A percentile compares a stretch with the other conserved stretches of the same genome.
phyloP scores from a whole-genome alignment of 2,888 invertebrate genomes.

The Tortricodes alternella region DNA sequence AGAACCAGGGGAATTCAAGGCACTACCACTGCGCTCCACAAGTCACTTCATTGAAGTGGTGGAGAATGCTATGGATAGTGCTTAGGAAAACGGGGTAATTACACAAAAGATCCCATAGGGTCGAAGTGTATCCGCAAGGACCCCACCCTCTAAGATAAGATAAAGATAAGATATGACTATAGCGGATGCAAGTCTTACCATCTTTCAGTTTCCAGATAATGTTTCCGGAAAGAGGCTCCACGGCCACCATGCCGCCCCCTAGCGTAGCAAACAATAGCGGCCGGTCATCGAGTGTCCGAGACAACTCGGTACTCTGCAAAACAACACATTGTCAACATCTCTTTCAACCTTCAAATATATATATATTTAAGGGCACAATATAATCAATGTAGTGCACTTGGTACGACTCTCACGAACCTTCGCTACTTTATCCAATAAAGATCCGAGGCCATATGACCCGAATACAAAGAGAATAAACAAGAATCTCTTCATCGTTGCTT shows the following conservation, averaged over 20 bases:
- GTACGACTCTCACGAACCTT: conserved; percentile 57
- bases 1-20: too few relatives aligned
- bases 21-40: too few relatives aligned
- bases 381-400: conserved; percentile 48
- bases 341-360: too few relatives aligned
- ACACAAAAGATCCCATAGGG: too few relatives aligned
- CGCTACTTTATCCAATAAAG: conserved; percentile 59
- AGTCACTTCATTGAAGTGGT: too few relatives aligned
- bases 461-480: conserved; percentile 58
- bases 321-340: conserved; percentile 37
- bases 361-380: conserved; percentile 16
- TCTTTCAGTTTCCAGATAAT: conserved; percentile 96
- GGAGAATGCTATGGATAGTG: too few relatives aligned
- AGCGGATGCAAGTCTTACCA: conserved; percentile 87
- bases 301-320: conserved; percentile 84
- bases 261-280: conserved; percentile 95
- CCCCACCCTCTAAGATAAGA: too few relatives aligned
- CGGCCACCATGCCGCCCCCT: conserved; percentile 95
- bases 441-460: conserved; percentile 57
- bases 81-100: too few relatives aligned
- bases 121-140: too few relatives aligned
- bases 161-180: too few relatives aligned
- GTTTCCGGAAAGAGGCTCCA: conserved; percentile 92
- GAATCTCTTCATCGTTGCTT: conserved; percentile 52
- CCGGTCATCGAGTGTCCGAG: conserved; percentile 86